Conservation (phyloP, 2,113 vertebrate genomes). For the Hemibagrus wyckioides region DNA sequence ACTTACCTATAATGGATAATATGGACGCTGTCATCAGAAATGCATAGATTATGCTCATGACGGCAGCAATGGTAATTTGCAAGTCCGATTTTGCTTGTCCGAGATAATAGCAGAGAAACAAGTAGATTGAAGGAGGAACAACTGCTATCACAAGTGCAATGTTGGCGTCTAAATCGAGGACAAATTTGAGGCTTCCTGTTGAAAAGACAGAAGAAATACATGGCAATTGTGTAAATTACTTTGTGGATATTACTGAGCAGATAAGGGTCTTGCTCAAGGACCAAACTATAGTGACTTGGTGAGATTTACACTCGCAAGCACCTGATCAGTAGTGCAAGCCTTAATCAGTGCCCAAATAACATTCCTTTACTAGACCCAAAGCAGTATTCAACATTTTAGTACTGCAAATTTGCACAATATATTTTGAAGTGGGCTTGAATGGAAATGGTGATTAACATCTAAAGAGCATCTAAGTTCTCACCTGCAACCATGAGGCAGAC, state of each 20-base stretch:
- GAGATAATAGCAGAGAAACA: constrained; percentile 64
- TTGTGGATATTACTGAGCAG: too few species aligned
- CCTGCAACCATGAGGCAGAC: constrained; percentile 68
- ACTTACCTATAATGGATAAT: constrained; percentile 66
- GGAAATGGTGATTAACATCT: neutral
- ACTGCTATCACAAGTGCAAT: constrained; percentile 53
- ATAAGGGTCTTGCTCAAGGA: too few species aligned
- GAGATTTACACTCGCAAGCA: too few species aligned
- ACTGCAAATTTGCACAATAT: neutral
- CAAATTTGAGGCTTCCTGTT: constrained; percentile 61
- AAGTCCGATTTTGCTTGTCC: constrained; percentile 56
- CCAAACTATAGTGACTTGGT: neutral
- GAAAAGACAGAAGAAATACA: neutral
- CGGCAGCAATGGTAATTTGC: constrained; percentile 66
- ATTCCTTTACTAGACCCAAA: too few species aligned
- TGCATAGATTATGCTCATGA: constrained; percentile 67
- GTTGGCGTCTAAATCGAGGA: neutral
- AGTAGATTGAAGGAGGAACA: constrained; percentile 64
- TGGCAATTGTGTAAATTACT: neutral
- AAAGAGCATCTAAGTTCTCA: constrained; percentile 7
- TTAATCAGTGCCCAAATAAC: too few species aligned
- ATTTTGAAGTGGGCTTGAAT: neutral
- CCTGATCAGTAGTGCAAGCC: too few species aligned
- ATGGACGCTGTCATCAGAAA: constrained; percentile 69
- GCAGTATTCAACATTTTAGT: too few species aligned